A percentile compares a stretch with the other conserved stretches of the same genome.
These are phyloP conservation scores for Numida meleagris DNA, from an alignment of 2,113 vertebrate genomes.

Conservation along the genomic window DNA sequence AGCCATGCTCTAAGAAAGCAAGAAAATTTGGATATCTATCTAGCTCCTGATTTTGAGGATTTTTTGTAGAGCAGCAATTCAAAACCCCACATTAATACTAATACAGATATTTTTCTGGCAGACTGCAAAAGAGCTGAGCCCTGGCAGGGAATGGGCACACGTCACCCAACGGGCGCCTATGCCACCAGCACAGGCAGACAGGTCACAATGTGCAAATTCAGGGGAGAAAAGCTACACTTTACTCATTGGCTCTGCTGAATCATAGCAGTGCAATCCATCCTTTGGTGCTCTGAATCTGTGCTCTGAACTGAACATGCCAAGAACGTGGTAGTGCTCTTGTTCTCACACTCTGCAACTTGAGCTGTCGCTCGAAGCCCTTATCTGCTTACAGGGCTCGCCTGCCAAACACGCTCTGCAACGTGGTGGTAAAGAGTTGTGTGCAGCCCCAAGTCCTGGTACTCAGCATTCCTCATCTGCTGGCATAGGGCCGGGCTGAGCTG, in stretches of 20 bases:
- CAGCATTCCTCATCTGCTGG: background rate
- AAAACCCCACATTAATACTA: background rate
- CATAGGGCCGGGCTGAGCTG: rapidly evolving
- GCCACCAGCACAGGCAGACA: background rate
- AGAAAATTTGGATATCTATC: background rate
- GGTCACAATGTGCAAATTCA: rapidly evolving
- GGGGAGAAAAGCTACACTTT: background rate
- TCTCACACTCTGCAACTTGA: background rate
- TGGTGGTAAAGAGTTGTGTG: background rate
- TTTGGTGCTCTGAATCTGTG: background rate
- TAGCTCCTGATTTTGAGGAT: background rate
- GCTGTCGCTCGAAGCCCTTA: background rate
- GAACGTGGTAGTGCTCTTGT: background rate
- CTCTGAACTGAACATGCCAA: rapidly evolving
- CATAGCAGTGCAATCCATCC: background rate
- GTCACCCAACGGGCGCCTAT: rapidly evolving
- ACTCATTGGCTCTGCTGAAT: background rate
- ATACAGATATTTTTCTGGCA: rapidly evolving
- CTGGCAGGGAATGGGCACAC: background rate
- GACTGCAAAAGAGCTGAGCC: background rate
- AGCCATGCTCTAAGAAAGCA: background rate
- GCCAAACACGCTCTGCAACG: background rate
- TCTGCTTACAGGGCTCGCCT: background rate
- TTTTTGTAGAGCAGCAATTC: background rate
- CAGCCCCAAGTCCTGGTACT: background rate